phyloP scores from a whole-genome alignment of 2,888 invertebrate species.

The Bembecia ichneumoniformis region DNA sequence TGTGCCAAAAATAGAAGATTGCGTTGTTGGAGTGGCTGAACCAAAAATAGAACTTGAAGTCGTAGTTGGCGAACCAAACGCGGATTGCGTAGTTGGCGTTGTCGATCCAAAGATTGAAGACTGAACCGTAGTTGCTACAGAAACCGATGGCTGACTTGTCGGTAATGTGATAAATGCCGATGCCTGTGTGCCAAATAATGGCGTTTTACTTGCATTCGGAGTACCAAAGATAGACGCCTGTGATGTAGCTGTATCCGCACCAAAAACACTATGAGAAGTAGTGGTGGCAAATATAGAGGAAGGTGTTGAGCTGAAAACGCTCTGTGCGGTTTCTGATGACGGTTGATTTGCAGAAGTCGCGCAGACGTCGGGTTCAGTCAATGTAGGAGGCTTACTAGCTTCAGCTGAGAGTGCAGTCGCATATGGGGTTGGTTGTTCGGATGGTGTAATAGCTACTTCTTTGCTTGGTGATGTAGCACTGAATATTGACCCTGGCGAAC shows the following conservation, averaged over 20 bases:
- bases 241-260: constrained; percentile 15
- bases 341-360: too few species aligned
- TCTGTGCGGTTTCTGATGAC: neutral
- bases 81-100: constrained; percentile 8
- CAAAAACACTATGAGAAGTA: constrained; percentile 21
- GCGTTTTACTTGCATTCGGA: constrained; percentile 17
- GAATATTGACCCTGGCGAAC: neutral
- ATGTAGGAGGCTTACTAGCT: too few species aligned
- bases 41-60: constrained; percentile 29
- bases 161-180: constrained; percentile 8
- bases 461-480: neutral
- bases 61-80: constrained; percentile 8
- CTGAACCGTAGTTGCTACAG: constrained; percentile 3
- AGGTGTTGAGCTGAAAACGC: constrained; percentile 11
- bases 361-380: too few species aligned
- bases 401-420: too few species aligned
- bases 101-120: constrained; percentile 1
- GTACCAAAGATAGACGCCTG: constrained; percentile 32
- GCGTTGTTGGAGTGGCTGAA: constrained; percentile 17
- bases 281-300: constrained; percentile 24
- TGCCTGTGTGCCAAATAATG: constrained; percentile 21
- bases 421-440: too few species aligned
- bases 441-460: too few species aligned
- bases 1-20: constrained; percentile 20
- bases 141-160: constrained; percentile 16